A percentile compares a stretch with the other conserved stretches of the same genome.
Evolutionary conservation across 2,888 invertebrate species (phyloP).

Genomic region (Hetaerina titia): DNA sequence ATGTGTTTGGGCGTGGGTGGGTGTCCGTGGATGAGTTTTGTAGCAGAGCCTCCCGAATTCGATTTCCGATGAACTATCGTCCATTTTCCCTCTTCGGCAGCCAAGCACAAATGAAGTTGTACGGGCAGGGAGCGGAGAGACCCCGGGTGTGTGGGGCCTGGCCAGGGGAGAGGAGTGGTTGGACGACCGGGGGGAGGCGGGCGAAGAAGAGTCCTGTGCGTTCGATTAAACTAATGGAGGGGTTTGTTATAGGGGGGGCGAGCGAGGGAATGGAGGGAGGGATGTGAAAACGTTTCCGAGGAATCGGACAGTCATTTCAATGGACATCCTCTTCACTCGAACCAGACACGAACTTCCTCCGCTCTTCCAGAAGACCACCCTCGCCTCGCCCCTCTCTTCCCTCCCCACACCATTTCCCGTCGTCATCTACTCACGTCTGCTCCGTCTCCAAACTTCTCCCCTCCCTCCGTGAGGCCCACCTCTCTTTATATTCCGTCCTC

Average conservation of each 20-base stretch:
- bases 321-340: slow-evolving; percentile 41
- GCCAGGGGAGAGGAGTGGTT: not conserved
- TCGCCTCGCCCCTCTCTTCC: not conserved
- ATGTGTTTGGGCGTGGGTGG: not conserved
- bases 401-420: not conserved
- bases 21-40: not conserved
- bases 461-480: not conserved
- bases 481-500: not conserved
- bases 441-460: not conserved
- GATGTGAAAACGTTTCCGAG: slow-evolving; percentile 15
- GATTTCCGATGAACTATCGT: slow-evolving; percentile 54
- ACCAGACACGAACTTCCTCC: slow-evolving; percentile 38
- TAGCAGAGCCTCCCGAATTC: not conserved
- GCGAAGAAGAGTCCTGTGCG: not conserved
- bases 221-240: slow-evolving; percentile 65
- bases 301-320: slow-evolving; percentile 42
- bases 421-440: not conserved
- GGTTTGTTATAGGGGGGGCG: not conserved
- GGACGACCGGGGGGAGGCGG: not conserved
- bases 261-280: not conserved
- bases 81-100: not conserved
- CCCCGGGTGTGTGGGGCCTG: no score
- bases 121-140: not conserved
- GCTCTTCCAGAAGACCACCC: not conserved
- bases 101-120: slow-evolving; percentile 47